phyloP scores from a whole-genome alignment of 1,140 invertebrate species.

The Pseudobourletiella spinata region DNA sequence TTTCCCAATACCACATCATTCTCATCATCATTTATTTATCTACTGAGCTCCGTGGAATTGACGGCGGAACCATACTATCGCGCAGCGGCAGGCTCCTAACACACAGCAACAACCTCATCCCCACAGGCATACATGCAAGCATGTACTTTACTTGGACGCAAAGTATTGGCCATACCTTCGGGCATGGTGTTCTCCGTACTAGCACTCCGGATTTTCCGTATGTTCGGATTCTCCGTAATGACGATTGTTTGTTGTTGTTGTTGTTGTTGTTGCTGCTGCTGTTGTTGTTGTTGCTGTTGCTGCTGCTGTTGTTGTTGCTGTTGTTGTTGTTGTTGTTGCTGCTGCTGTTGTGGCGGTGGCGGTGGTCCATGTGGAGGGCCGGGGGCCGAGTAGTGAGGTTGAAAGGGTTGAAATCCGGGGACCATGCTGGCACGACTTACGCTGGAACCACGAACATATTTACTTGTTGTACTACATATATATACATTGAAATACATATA shows the following conservation, averaged over 20 bases:
- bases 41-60: too few species aligned
- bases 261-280: slow-evolving; percentile 16
- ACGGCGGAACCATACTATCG: too few species aligned
- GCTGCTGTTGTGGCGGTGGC: too few species aligned
- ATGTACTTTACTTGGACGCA: too few species aligned
- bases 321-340: neutral
- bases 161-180: too few species aligned
- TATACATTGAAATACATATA: neutral
- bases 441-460: neutral
- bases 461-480: neutral
- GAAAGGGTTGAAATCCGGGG: slow-evolving; percentile 32
- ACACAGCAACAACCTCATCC: too few species aligned
- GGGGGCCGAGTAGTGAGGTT: slow-evolving; percentile 19
- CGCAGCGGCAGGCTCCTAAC: too few species aligned
- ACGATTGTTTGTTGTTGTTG: slow-evolving; percentile 35
- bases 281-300: slow-evolving; percentile 15
- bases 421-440: slow-evolving; percentile 17
- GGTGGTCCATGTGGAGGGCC: too few species aligned
- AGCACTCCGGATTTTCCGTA: slow-evolving; percentile 34
- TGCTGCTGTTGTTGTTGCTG: neutral
- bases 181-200: slow-evolving; percentile 37
- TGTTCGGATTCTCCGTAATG: slow-evolving; percentile 36
- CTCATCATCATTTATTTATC: too few species aligned
- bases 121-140: too few species aligned
- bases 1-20: too few species aligned